Evolutionary conservation across 1,140 invertebrate genomes (phyloP).

Genomic region (Geopemphigus sp.): DNA sequence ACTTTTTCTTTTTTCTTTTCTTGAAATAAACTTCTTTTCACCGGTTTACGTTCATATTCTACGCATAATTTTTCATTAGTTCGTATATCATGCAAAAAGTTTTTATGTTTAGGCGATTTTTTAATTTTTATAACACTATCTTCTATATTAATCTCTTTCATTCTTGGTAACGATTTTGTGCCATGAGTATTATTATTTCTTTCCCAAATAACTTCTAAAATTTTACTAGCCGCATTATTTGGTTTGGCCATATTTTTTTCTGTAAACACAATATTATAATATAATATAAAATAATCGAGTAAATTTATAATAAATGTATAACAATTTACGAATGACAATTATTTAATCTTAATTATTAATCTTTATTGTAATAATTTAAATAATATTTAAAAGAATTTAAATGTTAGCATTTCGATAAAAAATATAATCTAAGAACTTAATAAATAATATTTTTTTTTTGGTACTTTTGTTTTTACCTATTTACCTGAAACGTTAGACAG

Average conservation of each 20-base stretch:
- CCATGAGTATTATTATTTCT: background rate
- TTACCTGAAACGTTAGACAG: too few species aligned
- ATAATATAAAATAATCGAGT: too few species aligned
- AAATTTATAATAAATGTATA: too few species aligned
- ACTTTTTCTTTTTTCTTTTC: slow-evolving; percentile 1
- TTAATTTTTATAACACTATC: background rate
- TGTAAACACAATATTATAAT: background rate
- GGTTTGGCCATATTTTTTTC: background rate
- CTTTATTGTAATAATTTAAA: too few species aligned
- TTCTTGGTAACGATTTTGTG: background rate
- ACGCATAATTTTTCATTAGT: background rate
- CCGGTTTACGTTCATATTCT: background rate
- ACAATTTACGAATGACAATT: too few species aligned
- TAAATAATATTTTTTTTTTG: too few species aligned
- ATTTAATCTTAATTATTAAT: too few species aligned
- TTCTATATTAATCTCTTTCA: slow-evolving; percentile 25
- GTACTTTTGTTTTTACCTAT: too few species aligned
- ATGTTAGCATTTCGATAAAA: too few species aligned
- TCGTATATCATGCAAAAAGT: too few species aligned
- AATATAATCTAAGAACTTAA: too few species aligned
- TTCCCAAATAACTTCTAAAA: slow-evolving; percentile 24
- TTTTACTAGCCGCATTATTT: background rate
- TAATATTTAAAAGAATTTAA: too few species aligned
- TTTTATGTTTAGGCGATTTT: background rate
- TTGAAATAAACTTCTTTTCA: slow-evolving; percentile 25